Evolutionary conservation across 2,888 invertebrate species (phyloP).

Genomic region (Cyclophora punctaria): DNA sequence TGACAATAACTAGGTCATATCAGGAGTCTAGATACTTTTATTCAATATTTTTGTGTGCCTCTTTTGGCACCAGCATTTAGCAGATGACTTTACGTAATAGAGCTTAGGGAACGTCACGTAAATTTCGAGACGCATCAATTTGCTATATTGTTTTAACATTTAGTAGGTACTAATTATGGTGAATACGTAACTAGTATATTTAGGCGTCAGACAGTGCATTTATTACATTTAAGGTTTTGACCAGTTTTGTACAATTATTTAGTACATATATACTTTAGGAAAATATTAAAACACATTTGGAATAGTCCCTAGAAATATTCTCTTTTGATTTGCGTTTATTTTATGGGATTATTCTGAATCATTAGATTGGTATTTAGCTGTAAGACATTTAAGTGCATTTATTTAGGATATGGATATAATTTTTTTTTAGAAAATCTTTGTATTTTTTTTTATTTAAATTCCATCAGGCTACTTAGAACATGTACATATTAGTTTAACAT

Average conservation of each 20-base stretch:
- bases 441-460: conserved; percentile 6
- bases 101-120: not conserved
- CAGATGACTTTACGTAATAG: conserved; percentile 6
- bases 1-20: conserved; percentile 10
- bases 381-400: conserved; percentile 11
- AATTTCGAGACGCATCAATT: no score
- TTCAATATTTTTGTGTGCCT: not conserved
- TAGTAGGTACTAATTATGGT: no score
- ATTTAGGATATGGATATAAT: not conserved
- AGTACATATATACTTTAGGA: conserved; percentile 36
- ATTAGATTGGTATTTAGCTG: conserved; percentile 18
- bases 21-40: conserved; percentile 4
- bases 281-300: conserved; percentile 41
- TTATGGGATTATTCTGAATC: conserved; percentile 66
- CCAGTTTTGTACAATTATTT: conserved; percentile 52
- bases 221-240: conserved; percentile 30
- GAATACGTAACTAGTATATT: conserved; percentile 1
- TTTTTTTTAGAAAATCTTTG: conserved; percentile 7
- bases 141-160: no score
- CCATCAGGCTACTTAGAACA: conserved; percentile 21
- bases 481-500: conserved; percentile 56
- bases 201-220: conserved; percentile 18
- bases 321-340: conserved; percentile 21
- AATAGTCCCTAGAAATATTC: conserved; percentile 58
- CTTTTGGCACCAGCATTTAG: not conserved